Evolutionary conservation across 2,797 vertebrate species (phyloP), one percentile per base, ranked within the genome.

Genomic region (Tenualosa ilisha): DNA sequence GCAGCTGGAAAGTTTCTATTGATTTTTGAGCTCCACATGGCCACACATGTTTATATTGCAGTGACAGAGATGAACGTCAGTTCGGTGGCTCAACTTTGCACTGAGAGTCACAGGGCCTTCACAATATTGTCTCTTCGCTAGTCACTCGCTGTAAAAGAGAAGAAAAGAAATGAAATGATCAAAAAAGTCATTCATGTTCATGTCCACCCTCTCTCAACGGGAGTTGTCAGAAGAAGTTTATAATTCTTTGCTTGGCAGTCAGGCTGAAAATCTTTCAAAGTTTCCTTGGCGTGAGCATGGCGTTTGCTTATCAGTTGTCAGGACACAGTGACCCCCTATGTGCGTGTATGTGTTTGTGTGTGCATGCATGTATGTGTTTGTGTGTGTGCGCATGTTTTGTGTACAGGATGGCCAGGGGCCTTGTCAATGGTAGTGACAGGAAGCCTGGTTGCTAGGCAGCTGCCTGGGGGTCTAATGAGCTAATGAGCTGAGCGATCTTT

Each of bases 391-490:
- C 54, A 26, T 56, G 63, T 53, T 85, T 49, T 88, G 72, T 61
- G 43, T 50, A 61, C 65, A 82, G 83, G 65, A 82, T 84, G 26
- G 75, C 53, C 68, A 65, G 59, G 81, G 17, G 49, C 63, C 50
- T 65, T 87, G 86, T 68, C 37, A 53, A 65, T 43, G 72, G 81
- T 61, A 11, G 17, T 81, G 65, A 84, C 37, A n/a, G 84, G 82
- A 50, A 81, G 81, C 59, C 17, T 59, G 22, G 20, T 53, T 85
- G 56, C 40, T 56, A 59, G 24, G 79, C 82, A 83, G 40, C 83
- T 50, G 56, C 37, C 83, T 82, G 5, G 12, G 63, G 7, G 43
- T 85, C 81, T 83, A 85, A 85, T 86, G 83, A 84, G 72, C 56
- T 83, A 83, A 85, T 40, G 26, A 75, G n/a, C 5, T 24, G 65